Conservation (phyloP, 2,797 vertebrate genomes). For the Semaprochilodus insignis region DNA sequence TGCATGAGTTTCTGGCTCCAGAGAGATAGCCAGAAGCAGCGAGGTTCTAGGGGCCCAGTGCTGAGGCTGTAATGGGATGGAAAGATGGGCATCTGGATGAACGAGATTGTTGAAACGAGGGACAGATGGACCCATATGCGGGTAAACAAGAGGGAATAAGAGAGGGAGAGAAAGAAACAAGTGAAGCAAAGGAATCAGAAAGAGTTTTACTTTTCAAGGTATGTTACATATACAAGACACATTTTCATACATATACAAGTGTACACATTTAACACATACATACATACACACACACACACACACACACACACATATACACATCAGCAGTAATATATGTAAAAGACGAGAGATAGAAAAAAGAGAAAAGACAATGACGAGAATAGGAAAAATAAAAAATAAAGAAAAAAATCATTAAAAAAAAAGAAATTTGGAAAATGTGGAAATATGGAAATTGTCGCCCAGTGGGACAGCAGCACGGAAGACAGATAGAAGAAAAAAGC, state of each 20-base stretch:
- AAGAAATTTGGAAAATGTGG: no score
- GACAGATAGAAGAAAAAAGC: constrained; percentile 36
- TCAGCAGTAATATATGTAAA: neutral
- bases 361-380: neutral
- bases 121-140: constrained; percentile 84
- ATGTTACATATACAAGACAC: neutral
- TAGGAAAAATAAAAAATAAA: neutral
- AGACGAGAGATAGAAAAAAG: neutral
- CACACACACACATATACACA: no score
- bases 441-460: neutral
- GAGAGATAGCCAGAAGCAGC: constrained; percentile 78
- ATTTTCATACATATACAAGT: neutral
- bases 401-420: no score
- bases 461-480: constrained; percentile 46
- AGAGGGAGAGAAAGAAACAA: neutral
- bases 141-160: constrained; percentile 71
- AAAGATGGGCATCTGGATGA: constrained; percentile 84
- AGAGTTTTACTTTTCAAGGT: neutral
- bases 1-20: constrained; percentile 70
- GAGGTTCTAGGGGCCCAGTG: constrained; percentile 69
- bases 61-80: constrained; percentile 79
- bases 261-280: neutral
- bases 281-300: no score
- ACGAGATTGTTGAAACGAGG: constrained; percentile 77
- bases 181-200: constrained; percentile 2